Base-by-base conservation (phyloP, 2,888 invertebrate species). In the Trachelus tabidus region DNA sequence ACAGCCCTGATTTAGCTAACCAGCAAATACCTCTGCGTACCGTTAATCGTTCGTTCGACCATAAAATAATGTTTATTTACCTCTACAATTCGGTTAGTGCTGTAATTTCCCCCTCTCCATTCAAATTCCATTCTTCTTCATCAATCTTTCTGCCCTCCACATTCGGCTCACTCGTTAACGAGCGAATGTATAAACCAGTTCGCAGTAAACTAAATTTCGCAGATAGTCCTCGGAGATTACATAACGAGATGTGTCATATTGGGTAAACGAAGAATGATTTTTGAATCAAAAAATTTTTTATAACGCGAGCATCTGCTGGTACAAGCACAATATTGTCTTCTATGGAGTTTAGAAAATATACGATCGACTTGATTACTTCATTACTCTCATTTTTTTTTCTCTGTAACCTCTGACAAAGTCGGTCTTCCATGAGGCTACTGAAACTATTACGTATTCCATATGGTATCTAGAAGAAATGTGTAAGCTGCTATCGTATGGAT, bases 1-100 rank as follows among this genome's bases (percentile, higher is more conserved):
- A 83, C 85, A 81, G 79, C 83, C 85, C 88, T 86, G 88, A 89
- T 88, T 89, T 87, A 88, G 84, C 84, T 87, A 83, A 79, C 82
- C 82, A 83, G 86, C 88, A 88, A 56, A 89, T 88, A 87, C 82
- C 85, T 12, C 12, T 78, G 81, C 79, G 73, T 73, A 82, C 77
- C 82, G 81, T 79, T 81, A 71, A 34, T 34, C 71, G 71, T 34
- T 31, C 71, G 9, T 71, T 31, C 71, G 71, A 15, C 71, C 12
- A 71, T 71, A 34, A 33, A 30, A 71, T 71, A 11, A 33, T 71
- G 71, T 71, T 71, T 71, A 71, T 71, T 71, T 71, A 71, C 71
- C 71, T 71, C 31, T 71, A 23, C 23, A 56, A 56, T 56, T 56
- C 56, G 56, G 56, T 56, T 56, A 56, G 56, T 56, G 56, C 56